Evolutionary conservation across 2,888 invertebrate species (phyloP), one percentile per base, ranked within the genome.

Genomic region (Archips xylosteana): DNA sequence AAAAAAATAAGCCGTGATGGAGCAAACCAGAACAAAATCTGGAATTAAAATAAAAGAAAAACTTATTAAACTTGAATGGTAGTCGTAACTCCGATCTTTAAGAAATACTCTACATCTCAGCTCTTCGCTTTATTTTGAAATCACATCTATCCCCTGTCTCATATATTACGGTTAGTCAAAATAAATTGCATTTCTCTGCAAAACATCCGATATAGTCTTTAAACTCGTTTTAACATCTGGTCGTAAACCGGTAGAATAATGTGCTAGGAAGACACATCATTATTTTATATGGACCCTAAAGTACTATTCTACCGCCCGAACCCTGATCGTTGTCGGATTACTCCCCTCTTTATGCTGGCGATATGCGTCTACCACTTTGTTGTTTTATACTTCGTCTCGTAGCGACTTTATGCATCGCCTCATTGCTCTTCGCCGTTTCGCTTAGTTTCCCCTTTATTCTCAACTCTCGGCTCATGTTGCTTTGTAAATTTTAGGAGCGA

Each of bases 301-400:
- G 88, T 87, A 87, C 81, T 86, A 87, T 87, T 88, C 83, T 82
- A 83, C 83, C 84, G 84, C 84, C 83, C 86, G 91, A 89, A 84
- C 87, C 86, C 86, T 74, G 89, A 87, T 88, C 83, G 85, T 89
- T 86, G 88, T 86, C 85, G 86, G 88, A 92, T 91, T 91, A 92
- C 91, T 89, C 87, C 87, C 89, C 89, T 86, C 87, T 91, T 91
- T 88, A 89, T 87, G 87, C 85, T 84, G 85, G 88, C 86, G 87
- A 85, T 88, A 90, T 92, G 90, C 90, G 89, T 89, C 91, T 87
- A 91, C 91, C 92, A 92, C 92, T 94, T 92, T 92, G 94, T 94
- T 93, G 93, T 94, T 94, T 92, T 94, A 93, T 93, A 91, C 89
- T 90, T 87, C 85, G 92, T 90, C 91, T 89, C 89, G 87, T 77